Evolutionary conservation across 2,113 vertebrate genomes (phyloP).

Genomic region (Xiphophorus hellerii): DNA sequence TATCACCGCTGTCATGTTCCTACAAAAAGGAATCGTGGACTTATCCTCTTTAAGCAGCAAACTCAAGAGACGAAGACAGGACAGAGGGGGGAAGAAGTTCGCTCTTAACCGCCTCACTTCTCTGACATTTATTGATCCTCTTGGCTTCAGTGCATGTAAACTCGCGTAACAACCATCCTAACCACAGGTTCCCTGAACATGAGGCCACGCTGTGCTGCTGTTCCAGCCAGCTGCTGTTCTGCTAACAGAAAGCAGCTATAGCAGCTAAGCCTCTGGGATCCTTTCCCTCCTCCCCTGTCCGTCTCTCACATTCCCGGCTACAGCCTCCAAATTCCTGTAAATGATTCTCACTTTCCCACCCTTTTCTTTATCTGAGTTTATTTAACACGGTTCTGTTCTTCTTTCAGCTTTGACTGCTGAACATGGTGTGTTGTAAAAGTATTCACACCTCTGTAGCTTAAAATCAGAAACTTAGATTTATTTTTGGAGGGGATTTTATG

Average conservation of each 20-base stretch:
- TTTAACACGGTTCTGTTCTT: conserved; percentile 31
- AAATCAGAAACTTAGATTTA: too few relatives aligned
- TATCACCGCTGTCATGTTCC: neutral
- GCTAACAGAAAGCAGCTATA: conserved; percentile 39
- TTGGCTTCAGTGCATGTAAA: conserved; percentile 10
- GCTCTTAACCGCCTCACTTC: neutral
- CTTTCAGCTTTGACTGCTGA: neutral
- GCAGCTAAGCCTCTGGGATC: conserved; percentile 44
- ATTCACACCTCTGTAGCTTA: neutral
- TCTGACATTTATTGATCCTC: neutral
- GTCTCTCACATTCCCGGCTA: conserved; percentile 14
- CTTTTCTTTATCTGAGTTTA: neutral
- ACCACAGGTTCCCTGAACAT: conserved; percentile 29
- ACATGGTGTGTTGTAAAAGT: neutral
- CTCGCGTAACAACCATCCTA: neutral
- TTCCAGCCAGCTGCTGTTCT: conserved; percentile 42
- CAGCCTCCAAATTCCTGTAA: conserved; percentile 30
- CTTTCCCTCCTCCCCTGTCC: conserved; percentile 32
- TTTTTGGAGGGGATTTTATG: too few relatives aligned
- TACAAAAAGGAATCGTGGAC: neutral
- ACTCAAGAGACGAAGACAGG: neutral
- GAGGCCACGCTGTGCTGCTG: conserved; percentile 24
- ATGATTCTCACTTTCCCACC: conserved; percentile 8
- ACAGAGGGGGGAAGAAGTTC: too few relatives aligned
- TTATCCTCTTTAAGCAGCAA: neutral